Evolutionary conservation across 2,888 invertebrate species (phyloP), one percentile per base, ranked within the genome.

Genomic region (Acanthosepion lycidas): DNA sequence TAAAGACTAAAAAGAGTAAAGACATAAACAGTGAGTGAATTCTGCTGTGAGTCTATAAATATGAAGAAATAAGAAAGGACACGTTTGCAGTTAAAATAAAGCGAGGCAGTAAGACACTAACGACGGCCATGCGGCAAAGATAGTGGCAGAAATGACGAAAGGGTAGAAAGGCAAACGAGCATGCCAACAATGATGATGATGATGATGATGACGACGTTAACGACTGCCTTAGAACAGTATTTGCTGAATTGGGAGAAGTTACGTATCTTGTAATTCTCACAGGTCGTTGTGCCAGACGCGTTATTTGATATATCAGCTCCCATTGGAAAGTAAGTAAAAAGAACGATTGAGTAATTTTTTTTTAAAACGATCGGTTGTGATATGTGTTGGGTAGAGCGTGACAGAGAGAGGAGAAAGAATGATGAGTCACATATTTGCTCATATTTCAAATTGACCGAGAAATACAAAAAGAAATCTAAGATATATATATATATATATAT

Each of bases 161-260:
- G 78, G 78, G 78, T n/a, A 33, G 78, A 78, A 78, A 78, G 78
- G n/a, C 78, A 78, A 33, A 78, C 33, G 78, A 78, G 78, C 78
- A 78, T 78, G n/a, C 15, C n/a, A 33, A 33, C 78, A 78, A 78
- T 33, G 33, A n/a, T 78, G 33, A 78, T 78, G n/a, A 78, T 5
- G 78, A 78, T 20, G 26, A 23, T 20, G 59, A 23, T 23, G 64
- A 26, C 26, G 23, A 78, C 33, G 12, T 15, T 33, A 33, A 78
- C 9, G n/a, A 78, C 33, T 33, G 78, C n/a, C 78, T 78, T 78
- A n/a, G 33, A 78, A 78, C n/a, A 78, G 12, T 78, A 78, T 78
- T 33, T 78, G 78, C 78, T 78, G 78, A 78, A 78, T 78, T n/a
- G 78, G 78, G 78, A 78, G n/a, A 78, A 78, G 78, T 78, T 78